Conservation (phyloP, 2,888 invertebrate species). For the Mesorhabditis spiculigera region DNA sequence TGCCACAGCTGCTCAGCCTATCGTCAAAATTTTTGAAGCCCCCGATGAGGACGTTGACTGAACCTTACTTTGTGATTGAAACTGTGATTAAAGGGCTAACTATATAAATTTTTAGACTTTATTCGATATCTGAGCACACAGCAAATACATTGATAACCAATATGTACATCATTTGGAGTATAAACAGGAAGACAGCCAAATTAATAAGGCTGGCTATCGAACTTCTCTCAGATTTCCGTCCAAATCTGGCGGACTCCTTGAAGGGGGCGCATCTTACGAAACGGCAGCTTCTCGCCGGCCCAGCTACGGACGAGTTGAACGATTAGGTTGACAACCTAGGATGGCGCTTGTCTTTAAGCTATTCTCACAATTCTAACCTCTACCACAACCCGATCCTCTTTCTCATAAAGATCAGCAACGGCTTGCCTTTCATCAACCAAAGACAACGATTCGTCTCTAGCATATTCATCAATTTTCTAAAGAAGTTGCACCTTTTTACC, state of each 20-base stretch:
- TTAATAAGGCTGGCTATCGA: too few species aligned
- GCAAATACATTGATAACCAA: background rate
- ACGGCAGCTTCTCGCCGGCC: background rate
- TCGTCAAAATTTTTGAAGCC: background rate
- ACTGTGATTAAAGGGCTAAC: too few species aligned
- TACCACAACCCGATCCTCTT: background rate
- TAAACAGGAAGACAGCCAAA: background rate
- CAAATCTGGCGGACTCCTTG: background rate
- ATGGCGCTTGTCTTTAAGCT: background rate
- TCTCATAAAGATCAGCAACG: background rate
- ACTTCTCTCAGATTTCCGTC: background rate
- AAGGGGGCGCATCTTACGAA: conserved; percentile 3
- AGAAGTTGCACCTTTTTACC: background rate
- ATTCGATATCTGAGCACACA: background rate
- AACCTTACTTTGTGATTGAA: too few species aligned
- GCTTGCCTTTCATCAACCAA: background rate
- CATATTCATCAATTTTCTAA: background rate
- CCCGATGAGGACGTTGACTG: background rate
- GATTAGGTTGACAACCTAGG: background rate
- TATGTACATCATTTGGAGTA: background rate
- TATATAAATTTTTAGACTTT: too few species aligned
- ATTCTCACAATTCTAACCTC: background rate
- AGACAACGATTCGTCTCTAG: background rate
- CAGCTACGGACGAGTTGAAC: background rate
- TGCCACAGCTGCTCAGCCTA: background rate